Conservation (phyloP, 1,140 invertebrate species). For the Drosophila erecta region DNA sequence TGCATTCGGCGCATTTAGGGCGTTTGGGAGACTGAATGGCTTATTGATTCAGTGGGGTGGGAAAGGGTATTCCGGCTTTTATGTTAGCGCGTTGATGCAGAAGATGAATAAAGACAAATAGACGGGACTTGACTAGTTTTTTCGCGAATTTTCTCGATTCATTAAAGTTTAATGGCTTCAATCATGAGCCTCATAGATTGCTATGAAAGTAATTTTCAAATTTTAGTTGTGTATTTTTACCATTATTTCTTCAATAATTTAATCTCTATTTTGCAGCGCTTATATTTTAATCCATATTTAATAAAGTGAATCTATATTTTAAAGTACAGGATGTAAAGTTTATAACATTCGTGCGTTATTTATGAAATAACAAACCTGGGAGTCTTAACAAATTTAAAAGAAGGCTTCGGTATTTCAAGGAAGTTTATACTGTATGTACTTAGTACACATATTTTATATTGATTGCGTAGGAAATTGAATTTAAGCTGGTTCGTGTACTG, state of each 20-base stretch:
- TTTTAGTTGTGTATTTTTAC: too few species aligned
- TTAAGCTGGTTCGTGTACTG: conserved; percentile 53
- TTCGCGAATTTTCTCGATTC: not conserved
- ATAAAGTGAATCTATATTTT: too few species aligned
- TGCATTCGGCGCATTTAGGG: conserved; percentile 19
- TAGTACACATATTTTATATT: conserved; percentile 26
- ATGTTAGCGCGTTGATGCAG: conserved; percentile 59
- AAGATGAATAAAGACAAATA: conserved; percentile 29
- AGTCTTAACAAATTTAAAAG: not conserved
- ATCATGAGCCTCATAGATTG: not conserved
- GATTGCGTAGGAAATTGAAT: conserved; percentile 42
- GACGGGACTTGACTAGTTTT: not conserved
- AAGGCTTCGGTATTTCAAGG: not conserved
- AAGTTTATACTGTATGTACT: conserved; percentile 6
- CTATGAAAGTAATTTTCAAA: too few species aligned
- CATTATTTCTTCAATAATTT: too few species aligned
- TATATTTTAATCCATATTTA: too few species aligned
- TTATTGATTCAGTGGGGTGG: not conserved
- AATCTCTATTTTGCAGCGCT: too few species aligned
- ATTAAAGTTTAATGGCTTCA: not conserved
- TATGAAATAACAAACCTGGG: too few species aligned
- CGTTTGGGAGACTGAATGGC: not conserved
- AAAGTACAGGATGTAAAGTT: too few species aligned
- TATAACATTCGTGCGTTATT: too few species aligned
- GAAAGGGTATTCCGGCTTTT: conserved; percentile 33